These are phyloP conservation scores for Tillus elongatus DNA, from an alignment of 2,888 invertebrate species.

Conservation along the genomic window DNA sequence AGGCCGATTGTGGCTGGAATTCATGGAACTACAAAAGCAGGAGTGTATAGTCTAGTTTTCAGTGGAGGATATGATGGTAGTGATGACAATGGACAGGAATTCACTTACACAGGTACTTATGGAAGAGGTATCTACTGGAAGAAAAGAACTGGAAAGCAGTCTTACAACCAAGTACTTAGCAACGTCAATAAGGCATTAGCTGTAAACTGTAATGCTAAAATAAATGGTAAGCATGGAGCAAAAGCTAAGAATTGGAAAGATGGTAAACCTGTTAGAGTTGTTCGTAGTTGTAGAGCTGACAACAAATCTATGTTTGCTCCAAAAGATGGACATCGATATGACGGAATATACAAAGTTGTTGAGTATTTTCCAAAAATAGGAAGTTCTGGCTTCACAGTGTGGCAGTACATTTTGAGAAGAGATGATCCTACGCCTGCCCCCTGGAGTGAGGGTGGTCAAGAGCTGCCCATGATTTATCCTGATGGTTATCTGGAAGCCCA, in stretches of 20 bases:
- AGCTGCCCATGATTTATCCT: conserved; percentile 53
- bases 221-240: conserved; percentile 55
- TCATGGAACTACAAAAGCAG: conserved; percentile 66
- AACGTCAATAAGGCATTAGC: conserved; percentile 72
- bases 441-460: conserved; percentile 64
- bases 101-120: conserved; percentile 76
- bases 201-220: conserved; percentile 62
- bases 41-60: conserved; percentile 72
- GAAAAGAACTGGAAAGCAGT: conserved; percentile 70
- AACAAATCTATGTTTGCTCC: conserved; percentile 75
- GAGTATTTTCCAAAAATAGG: conserved; percentile 74
- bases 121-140: conserved; percentile 76
- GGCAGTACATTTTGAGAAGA: conserved; percentile 66
- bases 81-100: conserved; percentile 68
- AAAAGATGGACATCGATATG: conserved; percentile 66
- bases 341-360: conserved; percentile 79
- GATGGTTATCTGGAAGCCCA: conserved; percentile 62
- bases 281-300: conserved; percentile 63
- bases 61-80: conserved; percentile 82
- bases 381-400: conserved; percentile 67
- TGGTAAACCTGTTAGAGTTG: conserved; percentile 71
- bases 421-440: conserved; percentile 74
- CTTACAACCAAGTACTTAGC: conserved; percentile 68
- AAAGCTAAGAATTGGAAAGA: conserved; percentile 61
- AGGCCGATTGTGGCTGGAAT: conserved; percentile 78